Evolutionary conservation across 2,888 invertebrate species (phyloP).

Genomic region (Acanthopleura granulata): DNA sequence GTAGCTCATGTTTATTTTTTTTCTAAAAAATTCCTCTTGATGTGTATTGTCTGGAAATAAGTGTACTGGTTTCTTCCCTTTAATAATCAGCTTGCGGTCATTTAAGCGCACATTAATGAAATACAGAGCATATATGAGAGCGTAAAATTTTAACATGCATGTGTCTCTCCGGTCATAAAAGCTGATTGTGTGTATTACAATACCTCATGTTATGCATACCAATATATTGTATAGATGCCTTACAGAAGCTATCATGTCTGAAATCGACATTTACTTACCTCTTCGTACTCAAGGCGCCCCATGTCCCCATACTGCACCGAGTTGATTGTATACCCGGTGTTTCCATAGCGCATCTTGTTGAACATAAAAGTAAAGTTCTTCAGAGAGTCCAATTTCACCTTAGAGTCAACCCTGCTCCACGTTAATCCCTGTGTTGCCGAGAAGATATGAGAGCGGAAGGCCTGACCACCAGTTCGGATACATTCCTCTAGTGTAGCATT

Average conservation of each 20-base stretch:
- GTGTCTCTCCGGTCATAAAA: too few relatives aligned
- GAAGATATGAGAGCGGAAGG: background rate
- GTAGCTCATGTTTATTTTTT: too few relatives aligned
- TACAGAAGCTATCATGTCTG: background rate
- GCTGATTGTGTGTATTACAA: too few relatives aligned
- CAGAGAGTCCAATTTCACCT: constrained; percentile 8
- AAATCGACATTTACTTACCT: constrained; percentile 7
- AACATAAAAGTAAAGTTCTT: constrained; percentile 39
- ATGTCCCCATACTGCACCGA: background rate
- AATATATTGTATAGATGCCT: background rate
- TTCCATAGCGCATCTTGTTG: constrained; percentile 44
- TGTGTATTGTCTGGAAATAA: too few relatives aligned
- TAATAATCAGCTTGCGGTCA: too few relatives aligned
- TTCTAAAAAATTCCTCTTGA: too few relatives aligned
- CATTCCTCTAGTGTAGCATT: background rate
- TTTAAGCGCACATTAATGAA: too few relatives aligned
- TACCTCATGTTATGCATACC: too few relatives aligned
- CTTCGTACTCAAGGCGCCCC: background rate
- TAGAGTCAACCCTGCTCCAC: background rate
- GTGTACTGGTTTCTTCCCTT: too few relatives aligned
- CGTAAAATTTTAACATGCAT: too few relatives aligned
- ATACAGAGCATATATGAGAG: too few relatives aligned
- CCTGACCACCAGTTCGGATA: background rate
- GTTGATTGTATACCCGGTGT: constrained; percentile 44
- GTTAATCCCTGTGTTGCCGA: background rate